Conservation (phyloP, 2,888 invertebrate genomes). For the Drosophila quasianomalipes region DNA sequence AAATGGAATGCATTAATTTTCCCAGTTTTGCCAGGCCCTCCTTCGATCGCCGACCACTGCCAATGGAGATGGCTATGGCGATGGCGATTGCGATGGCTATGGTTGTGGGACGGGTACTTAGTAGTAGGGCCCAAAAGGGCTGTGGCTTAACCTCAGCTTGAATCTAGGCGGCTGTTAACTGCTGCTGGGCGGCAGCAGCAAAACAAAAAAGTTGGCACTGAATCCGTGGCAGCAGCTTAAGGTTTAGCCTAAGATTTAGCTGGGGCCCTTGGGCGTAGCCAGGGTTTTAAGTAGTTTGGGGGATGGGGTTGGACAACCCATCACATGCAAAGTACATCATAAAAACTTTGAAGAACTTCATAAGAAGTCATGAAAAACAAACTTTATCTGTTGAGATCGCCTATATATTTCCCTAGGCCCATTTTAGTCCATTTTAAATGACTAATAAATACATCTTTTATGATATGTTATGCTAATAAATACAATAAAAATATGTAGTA, state of each 20-base stretch:
- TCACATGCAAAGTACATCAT: neutral
- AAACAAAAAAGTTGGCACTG: slow-evolving; percentile 30
- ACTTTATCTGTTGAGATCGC: neutral
- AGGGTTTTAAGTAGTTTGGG: neutral
- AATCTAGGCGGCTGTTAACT: slow-evolving; percentile 43
- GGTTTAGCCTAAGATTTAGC: slow-evolving; percentile 1
- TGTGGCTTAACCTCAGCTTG: slow-evolving; percentile 13
- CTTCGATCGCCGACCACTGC: slow-evolving; percentile 24
- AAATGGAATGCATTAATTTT: slow-evolving; percentile 76
- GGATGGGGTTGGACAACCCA: neutral
- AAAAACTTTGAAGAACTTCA: neutral
- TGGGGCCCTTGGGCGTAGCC: slow-evolving; percentile 2
- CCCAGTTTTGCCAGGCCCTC: slow-evolving; percentile 66
- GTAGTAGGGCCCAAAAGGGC: slow-evolving; percentile 33
- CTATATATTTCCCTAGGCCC: neutral
- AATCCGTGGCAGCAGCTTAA: neutral
- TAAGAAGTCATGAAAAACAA: neutral
- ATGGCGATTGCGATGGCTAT: slow-evolving; percentile 11
- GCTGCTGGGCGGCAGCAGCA: slow-evolving; percentile 17
- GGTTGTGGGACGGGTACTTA: slow-evolving; percentile 30
- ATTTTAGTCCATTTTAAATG: neutral
- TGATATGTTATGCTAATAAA: neutral
- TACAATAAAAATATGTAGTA: neutral
- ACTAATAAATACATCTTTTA: neutral
- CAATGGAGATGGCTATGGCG: slow-evolving; percentile 7